Conservation (phyloP, 2,113 vertebrate species). For the Chloroceryle aenea region DNA sequence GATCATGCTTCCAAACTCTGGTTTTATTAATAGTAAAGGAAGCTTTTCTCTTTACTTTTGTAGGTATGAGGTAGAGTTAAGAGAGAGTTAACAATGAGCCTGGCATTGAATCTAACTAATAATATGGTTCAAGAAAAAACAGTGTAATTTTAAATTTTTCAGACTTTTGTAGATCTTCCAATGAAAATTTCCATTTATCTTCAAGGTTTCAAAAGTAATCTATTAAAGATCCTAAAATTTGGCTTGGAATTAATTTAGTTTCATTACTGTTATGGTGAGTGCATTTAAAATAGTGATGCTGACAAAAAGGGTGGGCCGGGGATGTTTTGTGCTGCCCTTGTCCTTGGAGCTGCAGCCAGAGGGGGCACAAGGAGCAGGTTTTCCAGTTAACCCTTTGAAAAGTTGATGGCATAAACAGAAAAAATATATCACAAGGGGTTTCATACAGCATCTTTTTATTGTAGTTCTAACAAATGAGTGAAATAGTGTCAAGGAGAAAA, state of each 20-base stretch:
- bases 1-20: not conserved
- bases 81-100: not conserved
- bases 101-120: not conserved
- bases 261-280: not conserved
- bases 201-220: too few relatives aligned
- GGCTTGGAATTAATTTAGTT: not conserved
- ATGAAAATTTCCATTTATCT: not conserved
- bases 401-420: not conserved
- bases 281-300: not conserved
- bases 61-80: not conserved
- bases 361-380: constrained; percentile 12
- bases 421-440: not conserved
- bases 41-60: not conserved
- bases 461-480: not conserved
- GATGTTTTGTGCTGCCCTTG: not conserved
- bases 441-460: not conserved
- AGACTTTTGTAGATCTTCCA: not conserved
- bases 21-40: not conserved
- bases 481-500: not conserved
- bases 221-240: not conserved
- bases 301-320: not conserved
- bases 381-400: not conserved
- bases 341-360: constrained; percentile 16
- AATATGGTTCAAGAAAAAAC: not conserved
- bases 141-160: constrained; percentile 14